phyloP scores from a whole-genome alignment of 2,113 vertebrate species.

The Pomatostomus ruficeps region DNA sequence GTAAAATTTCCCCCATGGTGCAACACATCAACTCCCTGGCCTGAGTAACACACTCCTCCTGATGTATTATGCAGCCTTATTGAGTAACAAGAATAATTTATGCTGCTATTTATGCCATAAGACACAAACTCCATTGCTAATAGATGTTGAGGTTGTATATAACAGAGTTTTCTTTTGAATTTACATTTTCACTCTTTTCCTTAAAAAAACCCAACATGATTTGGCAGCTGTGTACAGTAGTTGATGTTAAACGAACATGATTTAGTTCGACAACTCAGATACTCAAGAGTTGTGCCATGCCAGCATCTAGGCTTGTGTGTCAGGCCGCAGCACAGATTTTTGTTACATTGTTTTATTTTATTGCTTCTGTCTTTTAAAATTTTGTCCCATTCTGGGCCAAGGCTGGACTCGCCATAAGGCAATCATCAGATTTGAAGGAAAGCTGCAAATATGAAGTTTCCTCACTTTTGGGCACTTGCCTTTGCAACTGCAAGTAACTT shows the following conservation, averaged over 20 bases:
- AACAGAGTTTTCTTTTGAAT: neutral
- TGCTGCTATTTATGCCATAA: neutral
- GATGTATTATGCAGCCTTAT: neutral
- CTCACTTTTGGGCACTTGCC: neutral
- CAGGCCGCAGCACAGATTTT: neutral
- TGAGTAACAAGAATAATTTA: neutral
- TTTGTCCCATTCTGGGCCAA: neutral
- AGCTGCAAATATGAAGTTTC: neutral
- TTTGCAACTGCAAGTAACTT: neutral
- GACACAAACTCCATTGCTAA: neutral
- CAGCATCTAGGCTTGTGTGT: neutral
- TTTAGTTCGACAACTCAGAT: neutral
- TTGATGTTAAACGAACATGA: neutral
- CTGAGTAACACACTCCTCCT: neutral
- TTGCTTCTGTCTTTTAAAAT: neutral
- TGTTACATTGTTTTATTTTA: neutral
- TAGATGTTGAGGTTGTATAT: neutral
- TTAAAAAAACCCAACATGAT: neutral
- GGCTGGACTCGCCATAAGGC: neutral
- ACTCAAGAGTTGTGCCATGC: neutral
- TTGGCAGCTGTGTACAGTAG: neutral
- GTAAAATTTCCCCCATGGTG: neutral
- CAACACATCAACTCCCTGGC: fast-evolving
- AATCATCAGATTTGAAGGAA: neutral
- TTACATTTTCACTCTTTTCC: neutral